phyloP scores from a whole-genome alignment of 1,140 invertebrate genomes.

The Saxidomus purpurata region DNA sequence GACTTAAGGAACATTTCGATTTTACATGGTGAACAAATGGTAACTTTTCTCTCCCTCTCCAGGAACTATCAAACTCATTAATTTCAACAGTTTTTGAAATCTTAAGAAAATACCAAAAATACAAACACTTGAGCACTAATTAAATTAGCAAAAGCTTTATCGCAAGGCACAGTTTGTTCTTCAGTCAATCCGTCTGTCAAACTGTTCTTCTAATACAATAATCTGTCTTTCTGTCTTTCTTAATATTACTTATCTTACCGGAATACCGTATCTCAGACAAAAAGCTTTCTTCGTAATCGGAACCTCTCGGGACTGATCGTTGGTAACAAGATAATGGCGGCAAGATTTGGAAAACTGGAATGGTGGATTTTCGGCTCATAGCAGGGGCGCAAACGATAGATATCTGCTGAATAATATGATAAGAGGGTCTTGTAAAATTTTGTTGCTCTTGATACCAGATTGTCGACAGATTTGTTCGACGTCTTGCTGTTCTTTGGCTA shows the following conservation, averaged over 20 bases:
- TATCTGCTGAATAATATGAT: conserved; percentile 54
- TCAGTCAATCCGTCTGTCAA: neutral
- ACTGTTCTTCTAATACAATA: conserved; percentile 33
- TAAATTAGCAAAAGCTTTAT: neutral
- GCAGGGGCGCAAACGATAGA: conserved; percentile 14
- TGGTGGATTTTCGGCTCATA: conserved; percentile 10
- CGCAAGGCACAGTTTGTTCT: neutral
- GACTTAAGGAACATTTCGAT: no score
- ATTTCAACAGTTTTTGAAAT: no score
- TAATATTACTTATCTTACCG: conserved; percentile 36
- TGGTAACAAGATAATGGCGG: conserved; percentile 47
- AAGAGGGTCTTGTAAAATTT: conserved; percentile 54
- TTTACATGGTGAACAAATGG: no score
- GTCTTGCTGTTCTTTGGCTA: conserved; percentile 21
- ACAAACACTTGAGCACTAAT: neutral
- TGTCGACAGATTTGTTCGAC: conserved; percentile 38
- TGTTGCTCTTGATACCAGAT: conserved; percentile 22
- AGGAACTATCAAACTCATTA: no score
- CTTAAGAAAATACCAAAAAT: no score
- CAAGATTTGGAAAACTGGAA: conserved; percentile 14
- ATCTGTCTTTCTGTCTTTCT: conserved; percentile 53
- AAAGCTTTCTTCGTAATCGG: conserved; percentile 23
- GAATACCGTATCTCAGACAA: conserved; percentile 21
- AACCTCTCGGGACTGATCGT: conserved; percentile 24
- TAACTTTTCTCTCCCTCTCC: no score